A percentile compares a stretch with the other conserved stretches of the same genome.
Conservation (phyloP, 2,113 vertebrate species). For the Lophotis ruficrista region DNA sequence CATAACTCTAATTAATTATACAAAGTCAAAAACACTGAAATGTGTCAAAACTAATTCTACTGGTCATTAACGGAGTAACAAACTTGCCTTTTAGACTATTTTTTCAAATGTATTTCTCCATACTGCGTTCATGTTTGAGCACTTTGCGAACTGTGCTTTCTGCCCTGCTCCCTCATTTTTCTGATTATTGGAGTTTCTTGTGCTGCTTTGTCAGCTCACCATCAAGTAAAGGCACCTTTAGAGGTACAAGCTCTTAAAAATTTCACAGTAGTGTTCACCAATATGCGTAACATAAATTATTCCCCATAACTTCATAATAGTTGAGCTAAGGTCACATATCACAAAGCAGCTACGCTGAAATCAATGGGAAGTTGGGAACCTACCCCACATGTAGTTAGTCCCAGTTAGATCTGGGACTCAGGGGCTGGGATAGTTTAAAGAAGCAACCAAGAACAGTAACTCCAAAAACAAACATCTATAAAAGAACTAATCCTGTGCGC, state of each 20-base stretch:
- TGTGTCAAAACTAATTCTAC: background rate
- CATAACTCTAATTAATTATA: background rate
- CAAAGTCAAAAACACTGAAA: background rate
- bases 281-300: background rate
- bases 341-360: background rate
- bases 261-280: background rate
- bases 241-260: background rate
- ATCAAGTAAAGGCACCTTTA: background rate
- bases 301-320: background rate
- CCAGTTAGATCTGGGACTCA: background rate
- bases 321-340: background rate
- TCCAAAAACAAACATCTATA: background rate
- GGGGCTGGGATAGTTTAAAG: background rate
- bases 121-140: rapidly evolving
- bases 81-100: background rate
- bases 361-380: background rate
- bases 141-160: background rate
- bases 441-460: background rate
- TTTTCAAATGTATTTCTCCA: background rate
- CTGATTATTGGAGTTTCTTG: background rate
- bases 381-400: background rate
- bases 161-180: background rate
- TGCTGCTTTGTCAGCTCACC: background rate
- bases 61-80: background rate
- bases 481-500: background rate